Evolutionary conservation across 2,888 invertebrate genomes (phyloP), one percentile per base, ranked within the genome.

Genomic region (Erebia palarica): DNA sequence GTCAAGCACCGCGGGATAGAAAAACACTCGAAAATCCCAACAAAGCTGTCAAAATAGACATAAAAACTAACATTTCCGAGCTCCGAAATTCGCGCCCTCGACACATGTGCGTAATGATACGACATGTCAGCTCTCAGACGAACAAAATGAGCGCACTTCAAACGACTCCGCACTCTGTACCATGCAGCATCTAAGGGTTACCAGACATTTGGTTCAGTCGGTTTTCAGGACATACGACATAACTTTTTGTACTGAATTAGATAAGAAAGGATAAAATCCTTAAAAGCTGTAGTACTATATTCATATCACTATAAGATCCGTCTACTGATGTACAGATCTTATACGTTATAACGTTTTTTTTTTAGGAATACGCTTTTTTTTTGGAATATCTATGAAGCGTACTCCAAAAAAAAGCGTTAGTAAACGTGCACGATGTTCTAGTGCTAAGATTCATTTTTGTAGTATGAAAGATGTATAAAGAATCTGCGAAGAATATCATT

Each of bases 71-170:
- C 78, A 73, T 77, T 76, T 68, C 61, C 75, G 72, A 78, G 80
- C 79, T 79, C 81, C 76, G 82, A 82, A 82, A 82, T 79, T 78
- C 78, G 75, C 78, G 82, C 82, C 82, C 84, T 78, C 82, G 81
- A 84, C 88, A 87, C 85, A 87, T 88, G 90, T 86, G 82, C 79
- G 82, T 88, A 91, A 90, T 85, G 89, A 88, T 80, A 85, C 85
- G 83, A 82, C 84, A 85, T 80, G 84, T 83, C 85, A 84, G 82
- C 86, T 86, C 86, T 81, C 74, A 78, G 78, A 85, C 84, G 85
- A 83, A 81, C 82, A 82, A 87, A 90, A 90, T 87, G 88, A 88
- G 86, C 88, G 86, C 88, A 87, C 91, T 91, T 88, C 87, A 89
- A 88, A 87, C 84, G 82, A 70, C 63, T 67, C 73, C 72, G 21